phyloP scores from a whole-genome alignment of 2,797 vertebrate genomes.

The Myotis daubentonii region DNA sequence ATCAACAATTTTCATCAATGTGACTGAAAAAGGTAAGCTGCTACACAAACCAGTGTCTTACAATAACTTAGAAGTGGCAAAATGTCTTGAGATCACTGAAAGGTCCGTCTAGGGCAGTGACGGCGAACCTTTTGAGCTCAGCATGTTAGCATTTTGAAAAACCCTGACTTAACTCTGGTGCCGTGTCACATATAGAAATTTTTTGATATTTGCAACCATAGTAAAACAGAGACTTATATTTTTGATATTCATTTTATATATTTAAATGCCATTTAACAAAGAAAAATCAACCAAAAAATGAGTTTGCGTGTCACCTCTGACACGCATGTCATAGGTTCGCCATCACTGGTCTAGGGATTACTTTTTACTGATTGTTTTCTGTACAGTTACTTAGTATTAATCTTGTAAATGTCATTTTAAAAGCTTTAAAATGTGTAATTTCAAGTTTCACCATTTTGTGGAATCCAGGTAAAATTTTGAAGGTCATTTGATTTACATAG shows the following conservation, averaged over 20 bases:
- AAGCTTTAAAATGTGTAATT: constrained; percentile 20
- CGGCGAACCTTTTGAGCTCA: too few relatives aligned
- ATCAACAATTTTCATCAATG: constrained; percentile 78
- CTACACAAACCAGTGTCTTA: not conserved
- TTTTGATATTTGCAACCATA: too few relatives aligned
- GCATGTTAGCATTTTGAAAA: too few relatives aligned
- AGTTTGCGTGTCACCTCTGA: too few relatives aligned
- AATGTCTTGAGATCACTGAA: not conserved
- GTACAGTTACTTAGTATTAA: not conserved
- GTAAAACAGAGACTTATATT: too few relatives aligned
- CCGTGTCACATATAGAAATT: too few relatives aligned
- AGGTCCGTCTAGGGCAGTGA: not conserved
- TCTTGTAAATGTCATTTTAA: constrained; percentile 7
- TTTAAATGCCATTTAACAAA: too few relatives aligned
- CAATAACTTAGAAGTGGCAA: not conserved
- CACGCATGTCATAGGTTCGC: too few relatives aligned
- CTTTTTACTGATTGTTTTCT: constrained; percentile 37
- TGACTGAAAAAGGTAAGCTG: constrained; percentile 84
- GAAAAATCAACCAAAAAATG: too few relatives aligned
- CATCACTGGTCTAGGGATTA: not conserved
- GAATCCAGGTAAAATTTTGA: constrained; percentile 37
- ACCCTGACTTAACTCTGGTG: too few relatives aligned
- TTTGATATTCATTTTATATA: too few relatives aligned
- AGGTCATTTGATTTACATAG: constrained; percentile 26
- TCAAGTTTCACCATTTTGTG: not conserved